Evolutionary conservation across 2,888 invertebrate genomes (phyloP).

Genomic region (Cheilosia impressa): DNA sequence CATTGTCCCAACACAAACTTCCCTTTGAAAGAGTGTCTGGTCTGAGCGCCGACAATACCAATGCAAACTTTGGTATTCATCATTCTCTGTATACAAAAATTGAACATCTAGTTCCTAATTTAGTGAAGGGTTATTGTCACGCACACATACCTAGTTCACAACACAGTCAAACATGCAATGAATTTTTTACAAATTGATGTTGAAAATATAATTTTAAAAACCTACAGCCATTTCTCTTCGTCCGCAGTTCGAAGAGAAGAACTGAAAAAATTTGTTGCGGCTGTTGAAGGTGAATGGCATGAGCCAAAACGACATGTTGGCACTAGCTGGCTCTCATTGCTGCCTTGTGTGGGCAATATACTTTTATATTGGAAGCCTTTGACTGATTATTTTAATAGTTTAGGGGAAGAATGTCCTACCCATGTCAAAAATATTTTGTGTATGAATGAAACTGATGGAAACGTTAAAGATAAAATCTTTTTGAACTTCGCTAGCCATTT

Average conservation of each 20-base stretch:
- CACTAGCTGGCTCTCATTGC: conserved; percentile 20
- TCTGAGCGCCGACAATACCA: conserved; percentile 15
- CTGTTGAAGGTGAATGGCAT: too few relatives aligned
- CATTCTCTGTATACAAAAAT: not conserved
- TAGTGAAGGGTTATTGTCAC: conserved; percentile 16
- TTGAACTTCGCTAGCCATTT: conserved; percentile 9
- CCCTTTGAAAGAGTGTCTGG: too few relatives aligned
- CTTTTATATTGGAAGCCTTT: conserved; percentile 8
- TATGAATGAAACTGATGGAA: not conserved
- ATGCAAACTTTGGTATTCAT: not conserved
- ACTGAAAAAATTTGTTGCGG: too few relatives aligned
- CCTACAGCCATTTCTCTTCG: too few relatives aligned
- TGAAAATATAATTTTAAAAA: too few relatives aligned
- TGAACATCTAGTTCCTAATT: conserved; percentile 16
- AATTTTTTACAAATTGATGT: not conserved
- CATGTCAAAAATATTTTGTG: conserved; percentile 8
- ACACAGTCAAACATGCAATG: conserved; percentile 40
- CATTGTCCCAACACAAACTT: conserved; percentile 20
- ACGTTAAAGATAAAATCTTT: conserved; percentile 9
- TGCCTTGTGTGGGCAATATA: conserved; percentile 8
- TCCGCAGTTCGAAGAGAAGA: too few relatives aligned
- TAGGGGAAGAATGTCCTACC: not conserved
- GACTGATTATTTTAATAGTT: conserved; percentile 10
- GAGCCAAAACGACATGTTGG: conserved; percentile 1
- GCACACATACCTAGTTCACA: conserved; percentile 34